phyloP scores from a whole-genome alignment of 2,888 invertebrate species.

The Acheta domesticus region DNA sequence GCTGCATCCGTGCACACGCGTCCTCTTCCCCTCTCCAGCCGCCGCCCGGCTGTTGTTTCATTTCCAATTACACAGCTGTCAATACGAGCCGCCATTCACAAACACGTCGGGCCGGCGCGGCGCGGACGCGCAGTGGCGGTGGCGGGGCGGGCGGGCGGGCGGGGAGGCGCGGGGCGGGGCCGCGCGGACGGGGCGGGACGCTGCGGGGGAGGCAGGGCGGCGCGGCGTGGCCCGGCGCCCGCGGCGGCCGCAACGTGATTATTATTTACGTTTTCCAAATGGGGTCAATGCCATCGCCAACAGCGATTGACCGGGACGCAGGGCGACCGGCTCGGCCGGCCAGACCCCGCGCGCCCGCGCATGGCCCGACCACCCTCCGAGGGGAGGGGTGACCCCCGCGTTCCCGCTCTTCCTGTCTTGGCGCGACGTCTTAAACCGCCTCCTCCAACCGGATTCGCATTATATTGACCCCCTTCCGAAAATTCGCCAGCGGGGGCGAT shows the following conservation, averaged over 20 bases:
- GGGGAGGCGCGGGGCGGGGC: background rate
- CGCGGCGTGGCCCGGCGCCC: background rate
- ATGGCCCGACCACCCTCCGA: background rate
- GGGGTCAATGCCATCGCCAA: slow-evolving; percentile 18
- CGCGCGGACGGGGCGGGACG: background rate
- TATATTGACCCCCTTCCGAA: background rate
- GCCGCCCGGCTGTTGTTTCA: slow-evolving; percentile 6
- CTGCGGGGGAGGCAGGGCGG: background rate
- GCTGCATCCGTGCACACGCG: background rate
- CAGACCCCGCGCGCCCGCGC: background rate
- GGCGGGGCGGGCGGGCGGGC: background rate
- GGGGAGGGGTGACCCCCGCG: background rate
- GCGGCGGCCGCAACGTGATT: background rate
- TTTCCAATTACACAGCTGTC: background rate
- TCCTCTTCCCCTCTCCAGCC: background rate
- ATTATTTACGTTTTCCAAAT: slow-evolving; percentile 18
- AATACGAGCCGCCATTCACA: slow-evolving; percentile 18
- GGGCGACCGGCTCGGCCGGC: background rate
- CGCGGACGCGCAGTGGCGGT: background rate
- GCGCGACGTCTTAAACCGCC: background rate
- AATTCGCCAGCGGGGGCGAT: background rate
- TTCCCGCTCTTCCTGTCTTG: no score
- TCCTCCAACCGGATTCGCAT: background rate
- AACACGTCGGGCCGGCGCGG: slow-evolving; percentile 8
- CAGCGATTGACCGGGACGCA: slow-evolving; percentile 6